A percentile compares a stretch with the other conserved stretches of the same genome.
These are phyloP conservation scores for Laticauda laticaudata DNA, from an alignment of 2,113 vertebrate genomes.

Conservation along the genomic window DNA sequence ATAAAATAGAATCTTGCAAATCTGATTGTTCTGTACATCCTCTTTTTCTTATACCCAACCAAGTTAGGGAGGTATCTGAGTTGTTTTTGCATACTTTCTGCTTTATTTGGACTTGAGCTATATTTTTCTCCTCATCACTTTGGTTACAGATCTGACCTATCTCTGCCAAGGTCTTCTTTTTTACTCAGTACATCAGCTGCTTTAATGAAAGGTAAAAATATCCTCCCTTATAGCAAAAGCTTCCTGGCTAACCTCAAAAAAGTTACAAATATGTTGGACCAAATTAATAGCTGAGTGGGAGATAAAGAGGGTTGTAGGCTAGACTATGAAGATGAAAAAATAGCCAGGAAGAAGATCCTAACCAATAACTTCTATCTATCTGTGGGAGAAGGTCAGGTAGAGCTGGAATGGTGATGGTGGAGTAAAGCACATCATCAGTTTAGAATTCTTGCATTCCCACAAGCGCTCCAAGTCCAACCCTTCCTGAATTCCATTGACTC, in stretches of 20 bases:
- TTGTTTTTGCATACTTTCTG: neutral
- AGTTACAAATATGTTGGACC: neutral
- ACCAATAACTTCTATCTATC: neutral
- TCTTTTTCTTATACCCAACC: neutral
- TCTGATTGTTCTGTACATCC: neutral
- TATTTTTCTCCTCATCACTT: neutral
- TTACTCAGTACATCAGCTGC: neutral
- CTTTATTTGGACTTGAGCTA: neutral
- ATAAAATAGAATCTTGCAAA: neutral
- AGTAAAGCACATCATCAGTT: no score
- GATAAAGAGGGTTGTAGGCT: neutral
- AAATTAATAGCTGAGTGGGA: neutral
- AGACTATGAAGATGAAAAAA: neutral
- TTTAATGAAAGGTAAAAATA: neutral
- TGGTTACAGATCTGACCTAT: neutral
- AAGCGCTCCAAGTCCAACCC: no score
- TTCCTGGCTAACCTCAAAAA: neutral
- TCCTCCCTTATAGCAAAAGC: neutral
- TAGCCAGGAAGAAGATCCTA: neutral
- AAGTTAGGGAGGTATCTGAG: neutral
- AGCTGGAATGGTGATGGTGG: neutral
- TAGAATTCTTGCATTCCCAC: no score
- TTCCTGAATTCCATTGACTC: no score
- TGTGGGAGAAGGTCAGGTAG: neutral
- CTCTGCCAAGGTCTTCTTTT: neutral